Base-by-base conservation (phyloP, 2,797 vertebrate genomes). In the Macroramphosus scolopax region DNA sequence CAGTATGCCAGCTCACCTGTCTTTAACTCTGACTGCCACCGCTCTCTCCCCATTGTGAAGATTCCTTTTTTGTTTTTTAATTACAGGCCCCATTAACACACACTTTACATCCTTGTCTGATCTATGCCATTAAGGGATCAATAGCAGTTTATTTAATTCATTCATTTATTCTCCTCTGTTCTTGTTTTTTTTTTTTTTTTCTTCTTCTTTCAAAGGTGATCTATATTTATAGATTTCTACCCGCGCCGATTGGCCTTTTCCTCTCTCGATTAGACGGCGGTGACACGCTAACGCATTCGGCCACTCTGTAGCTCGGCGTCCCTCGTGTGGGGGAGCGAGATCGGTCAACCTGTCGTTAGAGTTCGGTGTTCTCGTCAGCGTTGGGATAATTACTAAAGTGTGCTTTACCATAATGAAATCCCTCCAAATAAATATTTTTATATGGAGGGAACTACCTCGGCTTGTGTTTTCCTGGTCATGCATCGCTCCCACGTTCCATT, bases 81-180 rank as follows among this genome's bases (percentile, higher is more conserved):
- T 83, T 73, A 72, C 66, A 80, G 55, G 63, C 55, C 51, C 68
- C 68, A 71, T 86, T 85, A 84, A 75, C 77, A 75, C 16, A 5
- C 68, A 51, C 69, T 83, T 81, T 78, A 78, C 77, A 82, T 85
- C 72, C 63, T 28, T 57, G 54, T 18, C 50, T 72, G 61, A 77
- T 68, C 78, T 42, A 46, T 75, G 57, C 73, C 77, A 84, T 87
- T 83, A 83, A 73, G 42, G 32, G 59, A 81, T 88, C 83, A 62
- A 86, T 83, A 66, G 22, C 15, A 0, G 50, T 68, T 76, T 63
- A 63, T 80, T 84, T 77, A 68, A 78, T 84, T 81, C 53, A 74
- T 80, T 79, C 20, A 77, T 84, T 74, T 73, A 67, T 84, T 77
- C 59, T 36, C 52, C 51, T 51, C 18, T 25, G 1, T 46, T 37